Evolutionary conservation across 2,888 invertebrate genomes (phyloP), one percentile per base, ranked within the genome.

Genomic region (Incurvaria masculella): DNA sequence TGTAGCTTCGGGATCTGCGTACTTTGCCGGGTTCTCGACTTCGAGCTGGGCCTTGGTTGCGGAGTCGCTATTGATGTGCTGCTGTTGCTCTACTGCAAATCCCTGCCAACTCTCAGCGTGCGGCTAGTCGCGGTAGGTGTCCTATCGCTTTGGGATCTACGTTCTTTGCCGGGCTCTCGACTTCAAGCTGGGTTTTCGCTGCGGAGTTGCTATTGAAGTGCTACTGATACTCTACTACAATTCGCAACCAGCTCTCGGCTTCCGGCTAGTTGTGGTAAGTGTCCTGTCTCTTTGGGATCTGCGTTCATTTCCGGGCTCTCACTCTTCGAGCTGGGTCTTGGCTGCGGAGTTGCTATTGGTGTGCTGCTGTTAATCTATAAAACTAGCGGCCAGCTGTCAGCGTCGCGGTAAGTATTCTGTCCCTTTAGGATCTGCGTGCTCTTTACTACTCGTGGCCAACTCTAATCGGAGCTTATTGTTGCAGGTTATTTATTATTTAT

Each of bases 271-370:
- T 56, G 66, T 68, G 56, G 81, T 85, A 61, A 79, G 79, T 68
- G n/a, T n/a, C n/a, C n/a, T n/a, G n/a, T n/a, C n/a, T n/a, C n/a
- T n/a, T 81, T 39, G 75, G 83, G 1, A 89, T 90, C 2, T 87
- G 91, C 53, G 49, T 87, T 4, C 80, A 81, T 52, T 88, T 88
- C 54, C 69, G 91, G 21, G 64, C 76, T 17, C 59, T 87, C 49
- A 87, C n/a, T 89, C 10, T 82, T 91, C 33, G 90, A 91, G 69
- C 61, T 84, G 38, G 88, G 88, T 5, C 80, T 88, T 50, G 64
- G 86, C 20, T 80, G 85, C 50, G 87, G 87, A 1, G 82, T 88
- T 4, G 69, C 65, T 1, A 70, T 87, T 6, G 87, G 88, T 55
- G 66, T 87, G 16, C 51, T 82, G 4, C 66, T 87, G 46, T 62